Base-by-base conservation (phyloP, 2,797 vertebrate species). In the Kryptolebias ocellatus region DNA sequence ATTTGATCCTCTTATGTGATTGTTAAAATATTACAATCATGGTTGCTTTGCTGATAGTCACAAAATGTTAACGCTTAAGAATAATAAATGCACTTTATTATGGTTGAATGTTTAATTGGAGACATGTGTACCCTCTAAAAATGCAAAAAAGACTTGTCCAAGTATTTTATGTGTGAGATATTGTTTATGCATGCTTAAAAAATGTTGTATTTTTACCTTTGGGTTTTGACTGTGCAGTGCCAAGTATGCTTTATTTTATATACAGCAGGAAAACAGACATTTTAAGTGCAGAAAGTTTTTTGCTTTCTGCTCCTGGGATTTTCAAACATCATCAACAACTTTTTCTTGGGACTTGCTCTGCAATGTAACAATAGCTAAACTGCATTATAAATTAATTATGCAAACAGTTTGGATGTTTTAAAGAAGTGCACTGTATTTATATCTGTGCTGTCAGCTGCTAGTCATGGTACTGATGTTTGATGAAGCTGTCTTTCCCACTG, bases 401-500 rank as follows among this genome's bases (percentile, higher is more conserved):
- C 6, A 39, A 53, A 14, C 24, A 60, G 24, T 39, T 54, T 57
- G 49, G 34, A 39, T 67, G 18, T 29, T 70, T 66, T 62, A 59
- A 1, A 72, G 4, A 51, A 9, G 17, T 60, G 42, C 53, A 45
- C 68, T 53, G 42, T 39, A 55, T 52, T 53, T 60, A 34, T 74
- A 6, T 59, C 63, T 45, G 37, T 45, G 1, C 64, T 67, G 64
- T 88, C 57, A 70, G 62, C 46, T 80, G 74, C 60, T 72, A 55
- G 64, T 86, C 78, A 78, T 12, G 54, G 64, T 60, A 56, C 15
- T 34, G 57, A 62, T 71, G 39, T 84, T 76, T 90, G 86, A 93
- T 93, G 78, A 92, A 93, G 91, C 83, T 85, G 78, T 92, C 81
- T 86, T 53, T 85, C 51, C 58, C 61, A 83, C 74, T 71, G 64